Base-by-base conservation (phyloP, 2,113 vertebrate species). In the Columba livia region DNA sequence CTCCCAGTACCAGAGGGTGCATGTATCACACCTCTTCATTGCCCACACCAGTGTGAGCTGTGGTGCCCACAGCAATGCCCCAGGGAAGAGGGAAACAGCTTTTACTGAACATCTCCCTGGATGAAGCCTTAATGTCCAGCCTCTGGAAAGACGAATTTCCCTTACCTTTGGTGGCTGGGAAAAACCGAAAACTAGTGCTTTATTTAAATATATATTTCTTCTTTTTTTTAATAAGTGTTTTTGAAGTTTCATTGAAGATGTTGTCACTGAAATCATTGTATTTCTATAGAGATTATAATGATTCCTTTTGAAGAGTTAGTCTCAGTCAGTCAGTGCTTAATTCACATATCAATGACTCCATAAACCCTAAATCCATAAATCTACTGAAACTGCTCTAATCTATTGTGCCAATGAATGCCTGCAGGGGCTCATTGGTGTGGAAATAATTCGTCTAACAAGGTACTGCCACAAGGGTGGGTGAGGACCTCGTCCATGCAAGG, bases 281-380 rank as follows among this genome's bases (percentile, higher is more conserved):
- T 79, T 88, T 96, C 92, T 95, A 90, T 86, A 94, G 94, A 92
- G 83, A 96, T 94, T 65, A 93, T 93, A 97, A 97, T 96, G 88
- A 97, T 57, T 94, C 93, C 77, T 86, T 94, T 95, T 92, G 90
- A 97, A 95, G 73, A 82, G 77, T 71, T 92, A 95, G 65, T 93
- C 85, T 90, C 93, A 92, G 77, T 95, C 94, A 96, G 75, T 96
- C 90, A 94, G 88, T 81, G 83, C 96, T 97, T 97, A 97, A 96
- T 96, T 97, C 93, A 89, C 44, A 11, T 96, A 96, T 97, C 94
- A 96, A 26, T 96, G 93, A 95, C 88, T 96, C 70, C 38, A 88
- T 84, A 96, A 92, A 94, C 69, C 75, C 44, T 53, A 89, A 90
- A 92, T 40, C 70, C 80, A 86, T 93, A 95, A 88, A 90, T 93